Conservation (phyloP, 2,797 vertebrate genomes). For the Toxotes lorentzi region DNA sequence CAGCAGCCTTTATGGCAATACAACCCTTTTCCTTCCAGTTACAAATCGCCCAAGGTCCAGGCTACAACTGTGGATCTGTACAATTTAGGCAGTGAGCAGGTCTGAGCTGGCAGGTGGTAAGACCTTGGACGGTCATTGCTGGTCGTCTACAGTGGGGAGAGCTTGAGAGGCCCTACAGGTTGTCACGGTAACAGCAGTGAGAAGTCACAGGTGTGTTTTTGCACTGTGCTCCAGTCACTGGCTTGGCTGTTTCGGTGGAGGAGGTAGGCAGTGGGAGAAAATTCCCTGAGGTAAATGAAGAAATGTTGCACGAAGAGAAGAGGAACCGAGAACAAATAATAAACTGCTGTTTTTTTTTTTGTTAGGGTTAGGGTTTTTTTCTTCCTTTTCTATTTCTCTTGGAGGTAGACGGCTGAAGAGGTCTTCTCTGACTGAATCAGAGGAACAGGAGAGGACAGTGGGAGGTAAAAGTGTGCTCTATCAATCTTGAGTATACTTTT, state of each 20-base stretch:
- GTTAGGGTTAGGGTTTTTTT: too few species aligned
- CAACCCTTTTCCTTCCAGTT: conserved; percentile 7
- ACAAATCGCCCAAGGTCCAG: background rate
- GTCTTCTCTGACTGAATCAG: conserved; percentile 35
- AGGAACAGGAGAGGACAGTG: conserved; percentile 18
- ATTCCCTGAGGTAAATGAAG: conserved; percentile 76
- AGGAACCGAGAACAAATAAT: conserved; percentile 34
- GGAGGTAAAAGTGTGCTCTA: conserved; percentile 49
- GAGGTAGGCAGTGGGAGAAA: conserved; percentile 72
- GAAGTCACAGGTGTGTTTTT: conserved; percentile 63
- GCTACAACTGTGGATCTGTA: conserved; percentile 30
- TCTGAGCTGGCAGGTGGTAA: conserved; percentile 44
- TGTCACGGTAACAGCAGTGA: conserved; percentile 64
- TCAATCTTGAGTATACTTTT: conserved; percentile 37
- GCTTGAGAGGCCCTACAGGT: conserved; percentile 70
- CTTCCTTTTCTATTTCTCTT: conserved; percentile 45
- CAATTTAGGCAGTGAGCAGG: conserved; percentile 35
- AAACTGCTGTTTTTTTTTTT: conserved; percentile 18
- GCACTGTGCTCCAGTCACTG: conserved; percentile 48
- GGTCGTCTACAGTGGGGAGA: conserved; percentile 57
- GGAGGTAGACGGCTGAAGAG: conserved; percentile 70
- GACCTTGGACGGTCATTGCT: conserved; percentile 71
- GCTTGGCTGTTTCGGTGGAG: conserved; percentile 56
- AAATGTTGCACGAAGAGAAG: conserved; percentile 47
- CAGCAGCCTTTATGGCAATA: conserved; percentile 7